Base-by-base conservation (phyloP, 2,888 invertebrate genomes). In the Quadroppia sp. region DNA sequence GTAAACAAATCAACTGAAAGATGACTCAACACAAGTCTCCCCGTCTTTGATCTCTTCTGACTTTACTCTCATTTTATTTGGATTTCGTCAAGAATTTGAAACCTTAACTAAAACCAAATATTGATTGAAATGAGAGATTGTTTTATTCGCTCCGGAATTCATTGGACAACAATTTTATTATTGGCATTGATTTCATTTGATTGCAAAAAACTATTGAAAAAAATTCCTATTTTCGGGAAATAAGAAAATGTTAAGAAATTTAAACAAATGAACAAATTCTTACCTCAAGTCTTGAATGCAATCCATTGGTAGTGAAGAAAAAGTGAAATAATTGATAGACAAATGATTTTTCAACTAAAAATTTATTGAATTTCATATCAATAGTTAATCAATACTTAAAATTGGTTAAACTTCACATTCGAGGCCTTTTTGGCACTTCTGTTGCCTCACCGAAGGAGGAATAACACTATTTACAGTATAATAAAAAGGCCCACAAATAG, bases 401-500 rank as follows among this genome's bases (percentile, higher is more conserved):
- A 64, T 64, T 64, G n/a, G 64, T 64, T 36, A 17, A 36, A 30
- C 36, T 36, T n/a, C 64, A 64, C 64, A 40, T n/a, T 36, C 17
- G 36, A 64, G 64, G 64, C 64, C 64, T 64, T 64, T 59, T 64
- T 64, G 64, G 64, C 64, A 64, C 64, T 64, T 64, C 64, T 64
- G 64, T 64, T 64, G 64, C 64, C 64, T 64, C 64, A 64, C 36
- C 64, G 64, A 64, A 7, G 53, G 64, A 64, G 64, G 64, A 36
- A 64, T 64, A 64, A 64, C 64, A 64, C 40, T 64, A 64, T 64
- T 64, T 64, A 64, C 64, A 64, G 64, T 64, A 64, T 64, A 64
- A 64, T 64, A 64, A 64, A 64, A 64, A 64, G 64, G 64, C 64
- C 64, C 17, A 59, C 59, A 64, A 36, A 36, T 64, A n/a, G 64